Evolutionary conservation across 2,888 invertebrate species (phyloP).

Genomic region (Platynereis dumerilii): DNA sequence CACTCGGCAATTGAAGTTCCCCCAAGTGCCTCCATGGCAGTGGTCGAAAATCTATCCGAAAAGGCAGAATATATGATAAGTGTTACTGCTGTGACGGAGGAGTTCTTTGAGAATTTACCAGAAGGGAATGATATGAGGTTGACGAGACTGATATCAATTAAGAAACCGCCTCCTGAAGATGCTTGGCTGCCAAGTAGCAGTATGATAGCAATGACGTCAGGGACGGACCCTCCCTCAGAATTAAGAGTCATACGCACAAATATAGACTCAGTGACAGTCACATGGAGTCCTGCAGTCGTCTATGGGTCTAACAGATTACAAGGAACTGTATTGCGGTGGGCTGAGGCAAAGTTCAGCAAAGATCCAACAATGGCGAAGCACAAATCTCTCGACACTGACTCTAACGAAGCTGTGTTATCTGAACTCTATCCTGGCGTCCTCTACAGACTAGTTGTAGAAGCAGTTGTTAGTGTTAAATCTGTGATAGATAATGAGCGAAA

Average conservation of each 20-base stretch:
- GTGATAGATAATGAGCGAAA: conserved; percentile 48
- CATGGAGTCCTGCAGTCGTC: conserved; percentile 60
- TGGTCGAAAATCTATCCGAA: conserved; percentile 54
- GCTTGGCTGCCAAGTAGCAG: conserved; percentile 59
- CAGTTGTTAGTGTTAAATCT: conserved; percentile 62
- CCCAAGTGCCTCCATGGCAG: conserved; percentile 53
- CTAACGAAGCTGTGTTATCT: conserved; percentile 50
- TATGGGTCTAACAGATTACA: conserved; percentile 60
- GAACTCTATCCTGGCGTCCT: conserved; percentile 57
- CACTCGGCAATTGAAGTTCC: conserved; percentile 48
- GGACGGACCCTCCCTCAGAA: conserved; percentile 57
- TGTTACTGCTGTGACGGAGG: conserved; percentile 61
- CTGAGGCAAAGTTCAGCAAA: conserved; percentile 44
- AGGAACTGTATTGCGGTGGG: conserved; percentile 60
- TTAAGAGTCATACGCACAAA: conserved; percentile 47
- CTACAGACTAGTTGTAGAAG: conserved; percentile 61
- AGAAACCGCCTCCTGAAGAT: conserved; percentile 51
- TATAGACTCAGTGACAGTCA: conserved; percentile 50
- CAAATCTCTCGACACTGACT: conserved; percentile 51
- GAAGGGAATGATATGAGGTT: conserved; percentile 52
- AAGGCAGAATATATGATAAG: conserved; percentile 59
- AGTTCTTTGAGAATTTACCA: conserved; percentile 61
- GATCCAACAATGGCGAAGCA: conserved; percentile 55
- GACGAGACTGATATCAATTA: conserved; percentile 42
- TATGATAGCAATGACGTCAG: conserved; percentile 59